Conservation (phyloP, 1,140 invertebrate genomes). For the Bathynomus jamesi region DNA sequence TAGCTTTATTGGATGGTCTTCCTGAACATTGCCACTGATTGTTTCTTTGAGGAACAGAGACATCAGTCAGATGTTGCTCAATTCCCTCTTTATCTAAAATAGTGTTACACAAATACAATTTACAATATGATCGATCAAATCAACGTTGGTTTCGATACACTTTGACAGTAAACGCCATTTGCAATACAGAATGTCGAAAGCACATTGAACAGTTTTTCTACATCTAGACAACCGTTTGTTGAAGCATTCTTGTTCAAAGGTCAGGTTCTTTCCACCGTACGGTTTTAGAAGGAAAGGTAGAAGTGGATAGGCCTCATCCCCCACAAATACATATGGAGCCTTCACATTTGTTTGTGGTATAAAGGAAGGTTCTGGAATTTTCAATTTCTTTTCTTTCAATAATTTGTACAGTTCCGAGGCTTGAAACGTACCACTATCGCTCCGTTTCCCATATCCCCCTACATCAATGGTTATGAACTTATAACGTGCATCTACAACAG, state of each 20-base stretch:
- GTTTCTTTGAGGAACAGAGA: no score
- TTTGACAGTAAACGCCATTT: no score
- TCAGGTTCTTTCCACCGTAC: no score
- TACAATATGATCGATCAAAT: constrained; percentile 16
- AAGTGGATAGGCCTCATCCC: no score
- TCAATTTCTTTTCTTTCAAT: constrained; percentile 4
- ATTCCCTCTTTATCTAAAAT: constrained; percentile 23
- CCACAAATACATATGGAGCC: background rate
- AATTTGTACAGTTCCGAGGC: constrained; percentile 6
- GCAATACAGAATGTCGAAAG: constrained; percentile 19
- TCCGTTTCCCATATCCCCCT: constrained; percentile 35
- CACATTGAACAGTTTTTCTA: constrained; percentile 17
- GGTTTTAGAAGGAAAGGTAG: no score
- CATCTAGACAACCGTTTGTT: no score
- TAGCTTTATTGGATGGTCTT: no score
- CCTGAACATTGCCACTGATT: no score
- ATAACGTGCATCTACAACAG: constrained; percentile 34
- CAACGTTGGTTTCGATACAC: no score
- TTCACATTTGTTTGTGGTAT: constrained; percentile 20
- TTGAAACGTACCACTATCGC: constrained; percentile 31
- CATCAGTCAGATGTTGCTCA: no score
- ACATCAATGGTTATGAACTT: constrained; percentile 34
- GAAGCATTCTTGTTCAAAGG: no score
- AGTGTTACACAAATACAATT: no score
- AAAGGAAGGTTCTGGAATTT: constrained; percentile 9